These are phyloP conservation scores for Podabrus alpinus DNA, from an alignment of 2,888 invertebrate genomes.

Conservation along the genomic window DNA sequence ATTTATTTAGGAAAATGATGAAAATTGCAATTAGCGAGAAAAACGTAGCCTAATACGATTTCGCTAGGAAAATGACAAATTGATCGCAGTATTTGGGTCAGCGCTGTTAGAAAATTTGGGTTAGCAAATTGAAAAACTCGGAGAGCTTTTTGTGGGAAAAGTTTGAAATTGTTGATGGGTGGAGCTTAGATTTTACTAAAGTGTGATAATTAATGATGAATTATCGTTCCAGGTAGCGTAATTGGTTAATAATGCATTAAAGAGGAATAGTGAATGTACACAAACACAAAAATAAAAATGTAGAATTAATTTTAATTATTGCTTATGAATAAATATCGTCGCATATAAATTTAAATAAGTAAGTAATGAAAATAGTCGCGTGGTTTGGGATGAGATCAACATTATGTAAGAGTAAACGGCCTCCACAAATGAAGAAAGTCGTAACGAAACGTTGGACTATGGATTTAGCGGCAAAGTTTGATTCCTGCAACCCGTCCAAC, in stretches of 20 bases:
- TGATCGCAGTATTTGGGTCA: not conserved
- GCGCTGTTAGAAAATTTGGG: not conserved
- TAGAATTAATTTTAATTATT: not conserved
- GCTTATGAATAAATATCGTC: not conserved
- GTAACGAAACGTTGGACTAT: slow-evolving; percentile 17
- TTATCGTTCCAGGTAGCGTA: not conserved
- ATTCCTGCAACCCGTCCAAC: slow-evolving; percentile 44
- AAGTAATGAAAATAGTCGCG: slow-evolving; percentile 22
- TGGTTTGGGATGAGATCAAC: slow-evolving; percentile 34
- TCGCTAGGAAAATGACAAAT: not conserved
- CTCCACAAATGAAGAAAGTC: slow-evolving; percentile 33
- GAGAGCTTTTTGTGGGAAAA: not conserved
- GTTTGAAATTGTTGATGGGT: not conserved
- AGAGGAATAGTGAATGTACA: not conserved
- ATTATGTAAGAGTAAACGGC: slow-evolving; percentile 34
- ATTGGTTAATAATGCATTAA: not conserved
- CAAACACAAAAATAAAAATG: not conserved
- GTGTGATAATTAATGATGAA: not conserved
- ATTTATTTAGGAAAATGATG: not conserved
- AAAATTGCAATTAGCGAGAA: not conserved
- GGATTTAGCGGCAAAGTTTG: slow-evolving; percentile 16
- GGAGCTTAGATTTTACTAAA: not conserved
- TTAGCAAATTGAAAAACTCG: not conserved
- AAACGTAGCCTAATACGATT: not conserved
- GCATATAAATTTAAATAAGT: not conserved